Conservation (phyloP, 2,113 vertebrate species). For the Lophochroa leadbeateri region DNA sequence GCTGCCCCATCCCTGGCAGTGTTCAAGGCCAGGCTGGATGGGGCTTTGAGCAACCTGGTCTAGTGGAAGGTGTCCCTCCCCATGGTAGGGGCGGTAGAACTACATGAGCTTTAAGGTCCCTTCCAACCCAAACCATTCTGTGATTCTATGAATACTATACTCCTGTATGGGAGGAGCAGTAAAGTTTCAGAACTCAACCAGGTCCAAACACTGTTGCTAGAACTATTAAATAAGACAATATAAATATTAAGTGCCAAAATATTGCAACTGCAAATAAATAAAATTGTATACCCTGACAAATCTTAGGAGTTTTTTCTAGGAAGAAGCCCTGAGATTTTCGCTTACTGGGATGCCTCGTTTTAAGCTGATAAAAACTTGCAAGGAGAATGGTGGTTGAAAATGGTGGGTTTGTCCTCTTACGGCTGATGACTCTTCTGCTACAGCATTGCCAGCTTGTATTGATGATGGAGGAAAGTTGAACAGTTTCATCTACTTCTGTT, state of each 20-base stretch:
- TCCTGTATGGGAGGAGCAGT: neutral
- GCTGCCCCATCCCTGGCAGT: no score
- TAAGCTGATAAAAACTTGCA: neutral
- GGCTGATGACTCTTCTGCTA: neutral
- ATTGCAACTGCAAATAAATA: neutral
- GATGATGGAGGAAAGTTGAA: neutral
- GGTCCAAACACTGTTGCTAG: neutral
- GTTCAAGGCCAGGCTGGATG: neutral
- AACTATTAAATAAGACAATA: neutral
- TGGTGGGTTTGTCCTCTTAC: neutral
- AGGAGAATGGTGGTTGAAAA: neutral
- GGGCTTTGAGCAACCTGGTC: neutral
- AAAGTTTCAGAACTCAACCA: neutral
- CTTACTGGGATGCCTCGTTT: neutral
- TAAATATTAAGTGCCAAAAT: neutral
- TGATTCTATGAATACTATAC: neutral
- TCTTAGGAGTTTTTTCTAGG: neutral
- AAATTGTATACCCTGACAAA: neutral
- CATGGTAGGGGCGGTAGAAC: neutral
- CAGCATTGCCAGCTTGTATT: neutral
- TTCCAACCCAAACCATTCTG: neutral
- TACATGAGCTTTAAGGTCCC: neutral
- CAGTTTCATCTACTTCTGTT: neutral
- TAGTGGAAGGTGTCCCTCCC: neutral
- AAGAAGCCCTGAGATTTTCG: neutral